Evolutionary conservation across 2,797 vertebrate species (phyloP), one percentile per base, ranked within the genome.

Genomic region (Oreonectes daqikongensis): DNA sequence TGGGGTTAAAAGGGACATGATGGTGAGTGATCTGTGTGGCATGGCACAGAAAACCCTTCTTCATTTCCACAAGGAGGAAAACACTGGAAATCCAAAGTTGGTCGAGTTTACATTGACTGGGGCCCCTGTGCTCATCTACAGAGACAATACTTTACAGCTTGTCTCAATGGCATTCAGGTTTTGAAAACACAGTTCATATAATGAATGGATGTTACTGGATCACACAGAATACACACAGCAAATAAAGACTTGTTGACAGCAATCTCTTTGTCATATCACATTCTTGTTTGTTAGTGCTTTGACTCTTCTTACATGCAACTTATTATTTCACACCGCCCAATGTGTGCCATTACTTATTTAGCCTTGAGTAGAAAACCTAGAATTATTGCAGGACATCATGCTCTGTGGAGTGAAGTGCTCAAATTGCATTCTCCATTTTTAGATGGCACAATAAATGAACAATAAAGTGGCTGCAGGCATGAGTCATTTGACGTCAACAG

Each of bases 181-280:
- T 72, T 75, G 42, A 57, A 75, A 52, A 63, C 1, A 61, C 50
- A 26, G 46, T 74, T 46, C 52, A 71, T 69, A 57, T 57, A 30
- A 72, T 57, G 32, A 69, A 74, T 57, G 64, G 11, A 35, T 28
- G 50, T 18, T 40, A 35, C 38, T n/a, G 22, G n/a, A n/a, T n/a
- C n/a, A n/a, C n/a, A n/a, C n/a, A n/a, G n/a, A n/a, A n/a, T n/a
- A n/a, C n/a, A n/a, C n/a, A n/a, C n/a, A n/a, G n/a, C n/a, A n/a
- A n/a, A n/a, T n/a, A n/a, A n/a, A n/a, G n/a, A n/a, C n/a, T n/a
- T n/a, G n/a, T n/a, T 18, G 18, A 28, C 9, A 15, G 55, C 32
- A 32, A 26, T 26, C 18, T 5, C n/a, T 24, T 28, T 52, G 55
- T 35, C 18, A 10, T 12, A 60, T 67, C 61, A 20, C 44, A 46